Evolutionary conservation across 2,113 vertebrate genomes (phyloP), one percentile per base, ranked within the genome.

Genomic region (Hypanus sabinus): DNA sequence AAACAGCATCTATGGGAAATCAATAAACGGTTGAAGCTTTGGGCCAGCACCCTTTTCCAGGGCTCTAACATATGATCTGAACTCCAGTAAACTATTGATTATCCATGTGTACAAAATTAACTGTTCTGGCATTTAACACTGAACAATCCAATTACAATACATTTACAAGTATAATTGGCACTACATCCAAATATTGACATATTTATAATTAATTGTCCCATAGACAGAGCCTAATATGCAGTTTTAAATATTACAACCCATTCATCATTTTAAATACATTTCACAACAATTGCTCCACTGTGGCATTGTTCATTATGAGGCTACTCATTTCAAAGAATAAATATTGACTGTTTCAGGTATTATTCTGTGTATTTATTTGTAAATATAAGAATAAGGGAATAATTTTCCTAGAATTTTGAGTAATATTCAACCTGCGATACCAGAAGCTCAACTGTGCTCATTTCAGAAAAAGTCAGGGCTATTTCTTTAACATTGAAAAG

Each of bases 111-210:
- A n/a, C 60, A 57, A 88, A 88, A 30, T 30, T 11, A 88, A 88
- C 57, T n/a, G 30, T n/a, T 88, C 11, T n/a, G 30, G 57, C 57
- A 33, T 88, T n/a, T 55, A 83, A 83, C 80, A 83, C 20, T 62
- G 57, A 57, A 88, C n/a, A 62, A n/a, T 16, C 27, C 57, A 88
- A 88, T 88, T n/a, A 62, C 83, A 62, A 12, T 62, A 27, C 55
- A 33, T 30, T 62, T 88, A 62, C 57, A 62, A 62, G 0, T 27
- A 88, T 62, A 62, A 83, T 30, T 62, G 83, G 57, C 27, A 62
- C 27, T 62, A 30, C 57, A 88, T 62, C 55, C 83, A 88, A 62
- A 88, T 62, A 88, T 85, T 60, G 81, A 85, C 81, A 85, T 46
- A 46, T 85, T 85, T 60, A 57, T 60, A 85, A 85, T 85, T 20